These are phyloP conservation scores for Oplegnathus fasciatus DNA, from an alignment of 2,113 vertebrate species.

Conservation along the genomic window DNA sequence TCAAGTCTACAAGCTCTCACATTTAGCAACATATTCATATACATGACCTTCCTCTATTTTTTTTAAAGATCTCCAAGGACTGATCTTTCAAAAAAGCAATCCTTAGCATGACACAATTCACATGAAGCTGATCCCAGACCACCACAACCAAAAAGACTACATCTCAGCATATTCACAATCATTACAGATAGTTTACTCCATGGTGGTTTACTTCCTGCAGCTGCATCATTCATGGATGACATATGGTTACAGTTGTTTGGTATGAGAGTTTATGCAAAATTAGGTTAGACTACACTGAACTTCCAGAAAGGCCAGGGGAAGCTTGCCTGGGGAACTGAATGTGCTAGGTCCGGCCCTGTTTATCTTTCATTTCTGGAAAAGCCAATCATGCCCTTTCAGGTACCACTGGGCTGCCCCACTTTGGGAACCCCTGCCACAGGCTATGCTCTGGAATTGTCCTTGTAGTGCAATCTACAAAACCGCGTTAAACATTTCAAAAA, in stretches of 20 bases:
- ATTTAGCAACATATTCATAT: no score
- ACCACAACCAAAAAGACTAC: not conserved
- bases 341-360: no score
- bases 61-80: no score
- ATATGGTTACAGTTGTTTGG: not conserved
- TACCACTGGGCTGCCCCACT: not conserved
- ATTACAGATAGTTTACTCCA: not conserved
- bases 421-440: not conserved
- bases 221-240: not conserved
- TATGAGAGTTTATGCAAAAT: not conserved
- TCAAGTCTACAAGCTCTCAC: no score
- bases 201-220: no score
- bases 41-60: not conserved
- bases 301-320: no score
- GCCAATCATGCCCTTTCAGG: not conserved
- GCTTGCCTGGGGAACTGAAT: no score
- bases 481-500: not conserved
- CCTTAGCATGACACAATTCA: not conserved
- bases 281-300: not conserved
- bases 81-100: no score
- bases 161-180: not conserved
- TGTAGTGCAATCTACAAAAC: not conserved
- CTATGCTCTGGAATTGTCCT: not conserved
- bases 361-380: not conserved
- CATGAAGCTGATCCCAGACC: constrained; percentile 5